Conservation (phyloP, 2,888 invertebrate genomes). For the Eucera pruinosa region DNA sequence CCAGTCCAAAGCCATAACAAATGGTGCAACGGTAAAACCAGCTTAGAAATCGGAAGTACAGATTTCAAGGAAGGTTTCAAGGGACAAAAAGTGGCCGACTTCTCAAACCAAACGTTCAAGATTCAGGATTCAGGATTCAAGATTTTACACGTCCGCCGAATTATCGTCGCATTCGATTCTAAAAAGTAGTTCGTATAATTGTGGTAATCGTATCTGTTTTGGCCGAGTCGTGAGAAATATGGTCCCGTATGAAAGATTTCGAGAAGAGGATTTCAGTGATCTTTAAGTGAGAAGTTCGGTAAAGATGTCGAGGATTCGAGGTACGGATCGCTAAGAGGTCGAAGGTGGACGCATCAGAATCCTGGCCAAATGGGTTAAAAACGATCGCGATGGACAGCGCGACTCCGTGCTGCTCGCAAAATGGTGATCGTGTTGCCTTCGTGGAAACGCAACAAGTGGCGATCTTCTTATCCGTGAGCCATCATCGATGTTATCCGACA, state of each 20-base stretch:
- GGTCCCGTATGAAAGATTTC: constrained; percentile 5
- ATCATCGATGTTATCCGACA: constrained; percentile 58
- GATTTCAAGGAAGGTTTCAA: too few species aligned
- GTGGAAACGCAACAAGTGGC: constrained; percentile 74
- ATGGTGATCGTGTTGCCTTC: constrained; percentile 72
- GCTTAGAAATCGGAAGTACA: constrained; percentile 62
- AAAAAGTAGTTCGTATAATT: too few species aligned
- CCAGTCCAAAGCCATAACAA: constrained; percentile 62
- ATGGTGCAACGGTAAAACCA: constrained; percentile 65
- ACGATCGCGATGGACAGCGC: constrained; percentile 63
- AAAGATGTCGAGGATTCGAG: constrained; percentile 37
- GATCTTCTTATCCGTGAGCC: constrained; percentile 52
- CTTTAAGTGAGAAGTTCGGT: neutral
- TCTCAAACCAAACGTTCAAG: too few species aligned
- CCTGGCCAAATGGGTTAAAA: constrained; percentile 74
- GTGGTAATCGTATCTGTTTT: too few species aligned
- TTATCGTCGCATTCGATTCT: neutral
- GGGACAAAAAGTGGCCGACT: too few species aligned
- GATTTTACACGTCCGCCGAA: neutral
- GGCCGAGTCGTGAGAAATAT: constrained; percentile 35
- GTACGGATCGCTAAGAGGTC: constrained; percentile 17
- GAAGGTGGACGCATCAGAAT: constrained; percentile 10
- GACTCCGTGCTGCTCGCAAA: constrained; percentile 67
- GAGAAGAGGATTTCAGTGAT: neutral
- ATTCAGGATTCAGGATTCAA: too few species aligned